Conservation (phyloP, 1,140 invertebrate species). For the Pseudobourletiella spinata region DNA sequence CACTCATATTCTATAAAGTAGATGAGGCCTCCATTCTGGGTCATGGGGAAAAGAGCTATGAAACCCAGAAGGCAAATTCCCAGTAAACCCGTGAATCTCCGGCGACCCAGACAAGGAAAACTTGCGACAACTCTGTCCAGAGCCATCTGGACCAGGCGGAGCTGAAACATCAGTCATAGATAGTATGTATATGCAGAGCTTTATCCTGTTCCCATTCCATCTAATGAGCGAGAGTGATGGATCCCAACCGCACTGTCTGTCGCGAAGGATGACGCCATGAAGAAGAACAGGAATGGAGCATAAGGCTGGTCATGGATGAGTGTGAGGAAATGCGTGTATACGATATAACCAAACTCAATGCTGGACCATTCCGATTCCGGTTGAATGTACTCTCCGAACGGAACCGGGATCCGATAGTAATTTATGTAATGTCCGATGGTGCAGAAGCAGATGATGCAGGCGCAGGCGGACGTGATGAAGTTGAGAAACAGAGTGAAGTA, state of each 20-base stretch:
- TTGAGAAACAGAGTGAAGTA: conserved; percentile 1
- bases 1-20: conserved; percentile 21
- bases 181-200: not conserved
- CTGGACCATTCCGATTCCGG: not conserved
- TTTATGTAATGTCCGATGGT: conserved; percentile 15
- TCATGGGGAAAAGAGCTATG: conserved; percentile 3
- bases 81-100: not conserved
- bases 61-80: conserved; percentile 15
- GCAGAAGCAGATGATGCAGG: conserved; percentile 16
- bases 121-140: conserved; percentile 10
- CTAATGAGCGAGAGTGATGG: too few species aligned
- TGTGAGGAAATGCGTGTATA: conserved; percentile 17
- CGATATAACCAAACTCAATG: conserved; percentile 25
- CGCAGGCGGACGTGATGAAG: conserved; percentile 14
- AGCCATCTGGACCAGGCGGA: conserved; percentile 15
- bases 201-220: not conserved
- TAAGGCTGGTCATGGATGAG: conserved; percentile 5
- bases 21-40: conserved; percentile 23
- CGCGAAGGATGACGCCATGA: conserved; percentile 26
- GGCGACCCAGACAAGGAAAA: conserved; percentile 10
- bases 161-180: conserved; percentile 4
- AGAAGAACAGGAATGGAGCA: conserved; percentile 13
- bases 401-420: not conserved
- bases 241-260: conserved; percentile 18
- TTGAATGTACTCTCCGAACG: conserved; percentile 12